Evolutionary conservation across 1,140 invertebrate species (phyloP), one percentile per base, ranked within the genome.

Genomic region (Leucophenga varia): DNA sequence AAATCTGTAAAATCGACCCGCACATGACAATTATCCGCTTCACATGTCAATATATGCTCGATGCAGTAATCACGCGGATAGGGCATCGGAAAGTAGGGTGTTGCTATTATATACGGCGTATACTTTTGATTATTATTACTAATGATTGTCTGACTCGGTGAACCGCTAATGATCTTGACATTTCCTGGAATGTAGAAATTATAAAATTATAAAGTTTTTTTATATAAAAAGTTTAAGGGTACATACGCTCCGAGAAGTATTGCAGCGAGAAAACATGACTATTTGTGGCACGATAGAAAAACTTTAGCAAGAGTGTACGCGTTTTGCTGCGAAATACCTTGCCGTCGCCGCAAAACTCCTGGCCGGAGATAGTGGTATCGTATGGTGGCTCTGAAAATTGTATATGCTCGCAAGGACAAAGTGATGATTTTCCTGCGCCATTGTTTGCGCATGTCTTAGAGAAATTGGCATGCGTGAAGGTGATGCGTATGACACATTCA

Each of bases 1-100:
- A 87, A 88, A 60, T 89, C 87, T 3, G 82, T 82, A 56, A 89
- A 89, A 38, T 85, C 76, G 21, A 89, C 57, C 37, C 82, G 78
- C 22, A 89, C 80, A 14, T 79, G 72, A 54, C 85, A 86, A 4
- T 75, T 75, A 14, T 79, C 76, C 25, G 72, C 60, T 45, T 72
- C 63, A 61, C 85, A 85, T 12, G 78, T 81, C 18, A 88, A 78
- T 3, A 86, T 75, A 52, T 87, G 85, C 57, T 88, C 86, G 44
- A 82, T 79, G 35, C 81, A 82, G 54, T 87, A 80, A 54, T 88
- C 86, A 14, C 82, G 76, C 0, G 86, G 84, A 76, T 88, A 88
- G 9, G 79, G 76, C 52, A 81, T 77, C 0, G 87, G 86, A 49
- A 88, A 88, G 64, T 86, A 87, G 2, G 87, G 87, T 3, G 86